These are phyloP conservation scores for Hyposoter dolosus DNA, from an alignment of 2,888 invertebrate genomes.

Conservation along the genomic window DNA sequence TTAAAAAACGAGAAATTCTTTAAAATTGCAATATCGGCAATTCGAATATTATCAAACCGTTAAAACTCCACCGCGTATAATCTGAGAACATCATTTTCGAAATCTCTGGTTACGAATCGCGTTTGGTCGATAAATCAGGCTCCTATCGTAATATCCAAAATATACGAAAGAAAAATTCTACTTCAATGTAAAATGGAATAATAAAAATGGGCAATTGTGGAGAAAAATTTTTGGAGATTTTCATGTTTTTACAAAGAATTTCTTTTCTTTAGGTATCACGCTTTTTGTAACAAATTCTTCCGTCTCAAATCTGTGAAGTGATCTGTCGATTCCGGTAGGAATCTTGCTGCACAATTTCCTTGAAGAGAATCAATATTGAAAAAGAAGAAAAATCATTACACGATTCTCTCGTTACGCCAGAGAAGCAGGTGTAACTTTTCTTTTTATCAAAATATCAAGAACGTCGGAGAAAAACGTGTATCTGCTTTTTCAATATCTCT, in stretches of 20 bases:
- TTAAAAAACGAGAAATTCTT: background rate
- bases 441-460: no score
- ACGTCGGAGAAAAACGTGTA: no score
- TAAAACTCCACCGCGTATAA: background rate
- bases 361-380: no score
- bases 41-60: background rate
- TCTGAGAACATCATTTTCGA: background rate
- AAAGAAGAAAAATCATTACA: no score
- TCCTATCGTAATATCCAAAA: background rate
- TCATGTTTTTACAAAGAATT: background rate
- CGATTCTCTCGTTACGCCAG: no score
- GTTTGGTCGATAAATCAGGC: constrained; percentile 7
- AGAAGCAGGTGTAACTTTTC: no score
- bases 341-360: no score
- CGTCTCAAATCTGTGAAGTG: background rate
- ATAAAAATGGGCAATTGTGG: background rate
- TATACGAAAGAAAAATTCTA: background rate
- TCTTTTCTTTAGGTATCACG: background rate
- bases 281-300: background rate
- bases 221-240: background rate
- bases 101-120: background rate
- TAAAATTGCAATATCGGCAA: background rate
- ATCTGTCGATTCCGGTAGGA: no score
- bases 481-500: no score
- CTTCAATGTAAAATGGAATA: background rate